phyloP scores from a whole-genome alignment of 2,113 vertebrate genomes.

The Myodes glareolus region DNA sequence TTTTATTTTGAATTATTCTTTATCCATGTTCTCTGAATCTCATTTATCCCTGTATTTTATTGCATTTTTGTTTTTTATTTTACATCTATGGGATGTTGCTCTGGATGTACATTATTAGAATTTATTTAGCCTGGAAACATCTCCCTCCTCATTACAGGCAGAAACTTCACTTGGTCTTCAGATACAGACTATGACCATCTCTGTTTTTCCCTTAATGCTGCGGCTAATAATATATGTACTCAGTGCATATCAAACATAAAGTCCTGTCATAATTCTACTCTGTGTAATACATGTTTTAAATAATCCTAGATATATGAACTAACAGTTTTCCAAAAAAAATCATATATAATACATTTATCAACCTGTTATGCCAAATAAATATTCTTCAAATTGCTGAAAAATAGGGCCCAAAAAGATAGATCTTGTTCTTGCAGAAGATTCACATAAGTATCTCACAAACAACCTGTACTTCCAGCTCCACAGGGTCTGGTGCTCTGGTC shows the following conservation, averaged over 20 bases:
- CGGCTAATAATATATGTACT: background rate
- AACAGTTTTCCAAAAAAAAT: background rate
- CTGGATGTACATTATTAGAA: background rate
- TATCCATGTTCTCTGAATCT: background rate
- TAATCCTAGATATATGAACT: background rate
- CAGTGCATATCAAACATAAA: background rate
- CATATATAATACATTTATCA: background rate
- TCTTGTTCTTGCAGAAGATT: background rate
- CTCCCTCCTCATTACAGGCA: background rate
- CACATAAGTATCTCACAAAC: background rate
- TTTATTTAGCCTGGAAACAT: background rate
- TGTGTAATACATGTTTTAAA: background rate
- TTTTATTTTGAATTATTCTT: background rate
- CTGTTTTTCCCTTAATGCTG: background rate
- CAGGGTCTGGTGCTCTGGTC: background rate
- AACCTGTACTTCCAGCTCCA: background rate
- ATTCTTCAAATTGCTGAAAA: background rate
- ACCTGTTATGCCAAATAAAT: background rate
- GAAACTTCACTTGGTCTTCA: background rate
- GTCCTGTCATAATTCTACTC: background rate
- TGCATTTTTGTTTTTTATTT: background rate
- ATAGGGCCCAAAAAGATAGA: fast-evolving
- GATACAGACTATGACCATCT: background rate
- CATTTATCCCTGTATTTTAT: background rate
- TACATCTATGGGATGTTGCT: background rate